Conservation (phyloP, 2,888 invertebrate species). For the Alcis repandata region DNA sequence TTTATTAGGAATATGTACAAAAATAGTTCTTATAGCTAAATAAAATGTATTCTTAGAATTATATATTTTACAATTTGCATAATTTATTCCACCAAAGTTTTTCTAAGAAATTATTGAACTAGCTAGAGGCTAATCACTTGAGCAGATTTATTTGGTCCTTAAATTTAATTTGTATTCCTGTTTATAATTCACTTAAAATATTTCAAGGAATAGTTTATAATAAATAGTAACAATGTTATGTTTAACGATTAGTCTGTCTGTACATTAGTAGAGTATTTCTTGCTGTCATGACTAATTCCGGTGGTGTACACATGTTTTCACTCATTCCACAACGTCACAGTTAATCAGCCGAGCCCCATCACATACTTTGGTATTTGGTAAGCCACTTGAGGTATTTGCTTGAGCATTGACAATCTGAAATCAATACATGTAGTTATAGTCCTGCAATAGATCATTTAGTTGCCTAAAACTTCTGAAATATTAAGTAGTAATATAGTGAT, state of each 20-base stretch:
- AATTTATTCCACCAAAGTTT: slow-evolving; percentile 38
- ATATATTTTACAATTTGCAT: slow-evolving; percentile 27
- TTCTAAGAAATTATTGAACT: slow-evolving; percentile 13
- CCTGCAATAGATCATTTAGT: background rate
- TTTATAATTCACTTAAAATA: slow-evolving; percentile 34
- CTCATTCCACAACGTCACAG: slow-evolving; percentile 27
- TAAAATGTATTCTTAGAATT: slow-evolving; percentile 39
- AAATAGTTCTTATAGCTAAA: slow-evolving; percentile 20
- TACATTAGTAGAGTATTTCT: background rate
- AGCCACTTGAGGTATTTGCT: slow-evolving; percentile 94
- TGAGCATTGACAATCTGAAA: slow-evolving; percentile 93
- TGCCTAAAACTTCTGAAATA: too few relatives aligned
- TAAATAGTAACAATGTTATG: slow-evolving; percentile 5
- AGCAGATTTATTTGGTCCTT: slow-evolving; percentile 13
- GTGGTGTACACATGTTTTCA: slow-evolving; percentile 57
- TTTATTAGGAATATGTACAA: slow-evolving; percentile 40
- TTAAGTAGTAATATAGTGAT: too few relatives aligned
- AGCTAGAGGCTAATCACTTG: slow-evolving; percentile 8
- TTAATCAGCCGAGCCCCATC: slow-evolving; percentile 91
- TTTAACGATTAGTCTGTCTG: slow-evolving; percentile 13
- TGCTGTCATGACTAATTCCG: slow-evolving; percentile 54
- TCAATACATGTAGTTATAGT: slow-evolving; percentile 38
- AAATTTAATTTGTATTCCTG: slow-evolving; percentile 37
- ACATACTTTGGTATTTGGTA: slow-evolving; percentile 95
- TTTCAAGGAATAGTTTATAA: slow-evolving; percentile 7